Conservation (phyloP, 2,888 invertebrate species). For the Agapostemon virescens region DNA sequence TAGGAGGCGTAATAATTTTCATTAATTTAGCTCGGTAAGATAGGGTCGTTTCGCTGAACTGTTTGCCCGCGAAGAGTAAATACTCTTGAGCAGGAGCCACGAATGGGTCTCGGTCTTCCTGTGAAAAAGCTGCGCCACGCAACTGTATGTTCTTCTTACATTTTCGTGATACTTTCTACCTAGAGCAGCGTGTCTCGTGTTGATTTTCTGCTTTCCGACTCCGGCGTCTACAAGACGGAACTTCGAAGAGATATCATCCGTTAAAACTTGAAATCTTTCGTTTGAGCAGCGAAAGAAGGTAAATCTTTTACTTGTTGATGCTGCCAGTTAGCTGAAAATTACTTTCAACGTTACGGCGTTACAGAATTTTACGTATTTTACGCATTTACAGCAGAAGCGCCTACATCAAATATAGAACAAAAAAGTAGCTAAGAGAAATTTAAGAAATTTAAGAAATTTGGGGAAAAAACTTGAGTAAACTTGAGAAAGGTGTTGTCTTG, state of each 20-base stretch:
- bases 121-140: background rate
- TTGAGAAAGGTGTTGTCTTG: too few species aligned
- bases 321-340: background rate
- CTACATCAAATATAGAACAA: too few species aligned
- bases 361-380: background rate
- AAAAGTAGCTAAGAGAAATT: too few species aligned
- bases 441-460: too few species aligned
- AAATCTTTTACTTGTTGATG: background rate
- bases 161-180: background rate
- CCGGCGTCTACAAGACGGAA: background rate
- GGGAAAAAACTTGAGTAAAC: too few species aligned
- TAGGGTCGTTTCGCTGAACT: conserved; percentile 9
- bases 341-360: background rate
- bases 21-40: conserved; percentile 36
- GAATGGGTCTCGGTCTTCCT: background rate
- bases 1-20: conserved; percentile 40
- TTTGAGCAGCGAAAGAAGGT: background rate
- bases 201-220: background rate
- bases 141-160: background rate
- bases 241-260: background rate
- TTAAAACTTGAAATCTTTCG: background rate
- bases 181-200: background rate
- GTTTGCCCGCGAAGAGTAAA: conserved; percentile 31
- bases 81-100: background rate
- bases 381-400: background rate